phyloP scores from a whole-genome alignment of 2,888 invertebrate genomes.

The Brachypalpus laphriformis region DNA sequence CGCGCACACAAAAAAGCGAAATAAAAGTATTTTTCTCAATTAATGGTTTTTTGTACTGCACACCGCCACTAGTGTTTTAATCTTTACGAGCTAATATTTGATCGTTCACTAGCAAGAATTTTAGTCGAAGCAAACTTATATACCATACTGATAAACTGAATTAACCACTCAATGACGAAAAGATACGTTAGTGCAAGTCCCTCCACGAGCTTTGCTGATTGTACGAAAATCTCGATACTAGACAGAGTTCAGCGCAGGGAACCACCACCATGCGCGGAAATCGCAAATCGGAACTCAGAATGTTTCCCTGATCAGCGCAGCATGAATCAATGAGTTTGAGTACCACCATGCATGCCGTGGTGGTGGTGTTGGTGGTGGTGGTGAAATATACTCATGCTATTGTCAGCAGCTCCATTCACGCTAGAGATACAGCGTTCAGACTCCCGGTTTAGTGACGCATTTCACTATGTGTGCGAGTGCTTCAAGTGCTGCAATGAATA shows the following conservation, averaged over 20 bases:
- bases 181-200: constrained; percentile 49
- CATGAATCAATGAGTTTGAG: constrained; percentile 59
- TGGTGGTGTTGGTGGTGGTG: constrained; percentile 2
- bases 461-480: constrained; percentile 5
- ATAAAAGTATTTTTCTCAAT: not conserved
- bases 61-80: constrained; percentile 55
- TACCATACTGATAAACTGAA: constrained; percentile 66
- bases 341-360: not conserved
- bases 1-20: constrained; percentile 10
- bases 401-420: constrained; percentile 8
- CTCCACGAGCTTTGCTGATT: constrained; percentile 57
- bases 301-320: constrained; percentile 41
- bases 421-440: not conserved
- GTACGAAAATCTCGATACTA: constrained; percentile 58
- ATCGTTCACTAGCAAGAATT: constrained; percentile 81
- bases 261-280: constrained; percentile 64
- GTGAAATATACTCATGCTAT: not conserved
- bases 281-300: constrained; percentile 65
- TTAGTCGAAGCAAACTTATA: constrained; percentile 75
- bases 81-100: constrained; percentile 78
- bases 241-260: constrained; percentile 29
- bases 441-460: constrained; percentile 30
- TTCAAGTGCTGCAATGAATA: constrained; percentile 1
- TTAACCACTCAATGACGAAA: constrained; percentile 52
- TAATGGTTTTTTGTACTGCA: constrained; percentile 16